Base-by-base conservation (phyloP, 2,113 vertebrate genomes). In the Struthidea cinerea region DNA sequence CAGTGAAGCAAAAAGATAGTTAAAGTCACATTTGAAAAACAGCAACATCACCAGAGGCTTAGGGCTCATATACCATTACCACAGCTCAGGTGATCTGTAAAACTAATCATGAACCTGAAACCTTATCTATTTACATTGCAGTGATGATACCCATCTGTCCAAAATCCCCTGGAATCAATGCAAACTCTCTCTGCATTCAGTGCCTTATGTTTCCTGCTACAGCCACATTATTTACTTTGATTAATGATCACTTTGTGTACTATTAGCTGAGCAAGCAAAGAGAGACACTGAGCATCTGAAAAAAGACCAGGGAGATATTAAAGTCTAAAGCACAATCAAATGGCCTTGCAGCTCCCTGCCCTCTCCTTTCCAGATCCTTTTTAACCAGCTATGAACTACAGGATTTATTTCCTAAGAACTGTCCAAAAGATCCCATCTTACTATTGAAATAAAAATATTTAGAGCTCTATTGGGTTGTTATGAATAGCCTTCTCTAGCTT, bases 211-310 rank as follows among this genome's bases (percentile, higher is more conserved):
- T 91, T 85, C 63, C 84, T 79, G 49, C 81, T 79, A 79, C 5
- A 4, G 77, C 39, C 65, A 94, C 46, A 7, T 76, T 89, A 69
- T 85, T 95, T 92, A 76, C 77, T 93, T 79, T 84, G 87, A 94
- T 89, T 92, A 94, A 91, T 39, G 84, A 93, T 57, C 78, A 35
- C 70, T 73, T 82, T 69, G 81, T 60, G 78, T 73, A 53, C 74
- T 73, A 71, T 85, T 65, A 89, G 84, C 93, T 93, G 94, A 87
- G 87, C 49, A 90, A 92, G 86, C 83, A 85, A 89, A 94, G 74
- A 69, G 39, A 41, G 55, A 46, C 2, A 23, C 71, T 61, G 85
- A 87, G 55, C 41, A 22, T 71, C 41, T 73, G 81, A 95, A 95
- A 87, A 75, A 63, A 96, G 79, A 88, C 10, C 33, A 53, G 50